Percentiles rank a stretch among this genome's conserved stretches.
These are phyloP conservation scores for Pantherophis vulpinus DNA, from an alignment of 2,797 vertebrate genomes.

Conservation along the genomic window DNA sequence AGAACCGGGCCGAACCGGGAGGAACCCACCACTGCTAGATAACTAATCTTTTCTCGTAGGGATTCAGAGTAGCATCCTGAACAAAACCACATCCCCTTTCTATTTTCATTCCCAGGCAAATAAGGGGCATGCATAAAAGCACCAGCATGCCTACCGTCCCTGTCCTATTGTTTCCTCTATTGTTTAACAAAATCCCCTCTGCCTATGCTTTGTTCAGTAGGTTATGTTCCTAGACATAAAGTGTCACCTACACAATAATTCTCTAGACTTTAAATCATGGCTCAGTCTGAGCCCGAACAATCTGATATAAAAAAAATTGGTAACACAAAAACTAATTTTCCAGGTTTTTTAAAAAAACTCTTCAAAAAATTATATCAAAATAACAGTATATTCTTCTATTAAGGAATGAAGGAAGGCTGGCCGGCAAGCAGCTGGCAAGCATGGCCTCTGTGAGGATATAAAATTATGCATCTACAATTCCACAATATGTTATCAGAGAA, in stretches of 20 bases:
- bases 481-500: not conserved
- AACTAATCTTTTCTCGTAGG: conserved; percentile 1
- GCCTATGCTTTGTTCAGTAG: not conserved
- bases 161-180: too few relatives aligned
- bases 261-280: not conserved
- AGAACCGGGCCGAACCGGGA: too few relatives aligned
- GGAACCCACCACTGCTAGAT: not conserved
- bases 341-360: not conserved
- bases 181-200: not conserved
- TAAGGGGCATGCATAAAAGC: too few relatives aligned
- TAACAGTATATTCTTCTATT: not conserved
- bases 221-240: not conserved
- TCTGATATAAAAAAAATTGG: not conserved
- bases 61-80: not conserved
- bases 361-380: not conserved
- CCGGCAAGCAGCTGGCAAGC: not conserved
- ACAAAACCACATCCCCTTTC: not conserved
- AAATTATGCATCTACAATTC: not conserved
- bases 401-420: not conserved
- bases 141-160: too few relatives aligned
- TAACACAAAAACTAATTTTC: not conserved
- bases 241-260: not conserved
- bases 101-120: not conserved
- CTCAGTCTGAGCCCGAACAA: not conserved
- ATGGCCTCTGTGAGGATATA: not conserved